Conservation (phyloP, 2,113 vertebrate genomes). For the Peromyscus californicus region DNA sequence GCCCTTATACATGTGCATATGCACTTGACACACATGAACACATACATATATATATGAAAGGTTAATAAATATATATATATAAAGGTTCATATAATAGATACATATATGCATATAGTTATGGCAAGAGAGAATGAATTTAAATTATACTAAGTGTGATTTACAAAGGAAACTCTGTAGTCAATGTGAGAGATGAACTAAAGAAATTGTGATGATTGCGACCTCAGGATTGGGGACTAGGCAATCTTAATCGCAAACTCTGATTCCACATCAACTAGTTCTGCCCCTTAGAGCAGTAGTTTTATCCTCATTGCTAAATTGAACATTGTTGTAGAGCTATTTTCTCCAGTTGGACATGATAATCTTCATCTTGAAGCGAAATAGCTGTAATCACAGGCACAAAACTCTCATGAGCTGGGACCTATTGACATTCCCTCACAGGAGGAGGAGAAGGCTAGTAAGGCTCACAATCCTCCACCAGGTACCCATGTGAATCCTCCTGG, state of each 20-base stretch:
- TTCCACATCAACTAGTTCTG: background rate
- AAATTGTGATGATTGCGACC: slow-evolving; percentile 10
- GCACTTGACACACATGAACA: background rate
- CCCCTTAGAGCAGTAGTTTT: slow-evolving; percentile 1
- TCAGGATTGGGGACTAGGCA: background rate
- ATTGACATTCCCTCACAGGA: background rate
- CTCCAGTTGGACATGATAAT: background rate
- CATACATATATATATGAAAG: background rate
- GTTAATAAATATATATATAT: background rate
- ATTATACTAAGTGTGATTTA: slow-evolving; percentile 7
- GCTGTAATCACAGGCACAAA: background rate
- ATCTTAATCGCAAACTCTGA: background rate
- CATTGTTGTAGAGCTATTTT: background rate
- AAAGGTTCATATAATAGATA: background rate
- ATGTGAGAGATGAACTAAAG: background rate
- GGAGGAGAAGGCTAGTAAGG: background rate
- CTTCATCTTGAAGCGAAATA: background rate
- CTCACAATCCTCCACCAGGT: background rate
- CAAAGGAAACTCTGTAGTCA: slow-evolving; percentile 9
- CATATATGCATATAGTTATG: background rate
- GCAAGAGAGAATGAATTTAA: background rate
- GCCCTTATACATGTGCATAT: background rate
- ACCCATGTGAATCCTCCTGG: too few species aligned
- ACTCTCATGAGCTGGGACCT: background rate
- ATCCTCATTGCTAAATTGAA: background rate